Evolutionary conservation across 30 jellyfish, hydroid and myxozoan species (phyloP).

Genomic region (Aurelia aurita): DNA sequence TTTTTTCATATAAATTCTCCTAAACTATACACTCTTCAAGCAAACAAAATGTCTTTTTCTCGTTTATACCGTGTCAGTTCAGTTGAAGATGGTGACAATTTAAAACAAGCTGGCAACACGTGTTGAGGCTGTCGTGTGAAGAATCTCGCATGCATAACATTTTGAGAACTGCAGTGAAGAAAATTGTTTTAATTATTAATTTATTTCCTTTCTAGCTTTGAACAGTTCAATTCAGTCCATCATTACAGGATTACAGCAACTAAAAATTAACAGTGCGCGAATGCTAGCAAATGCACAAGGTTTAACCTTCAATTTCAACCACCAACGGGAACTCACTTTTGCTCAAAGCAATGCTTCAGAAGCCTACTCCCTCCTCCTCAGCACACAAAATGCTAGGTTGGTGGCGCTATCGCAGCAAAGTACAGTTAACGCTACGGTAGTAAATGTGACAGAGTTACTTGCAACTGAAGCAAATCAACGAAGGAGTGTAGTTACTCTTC

Average conservation of each 20-base stretch:
- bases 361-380: constrained; percentile 23
- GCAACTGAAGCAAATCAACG: constrained; percentile 1
- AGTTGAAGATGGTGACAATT: too few species aligned
- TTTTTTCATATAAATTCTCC: too few species aligned
- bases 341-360: constrained; percentile 58
- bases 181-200: too few species aligned
- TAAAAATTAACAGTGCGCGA: neutral
- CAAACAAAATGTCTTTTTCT: too few species aligned
- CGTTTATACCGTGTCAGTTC: too few species aligned
- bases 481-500: neutral
- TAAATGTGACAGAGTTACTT: constrained; percentile 6
- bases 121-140: too few species aligned
- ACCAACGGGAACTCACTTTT: constrained; percentile 2
- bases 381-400: neutral
- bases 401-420: constrained; percentile 8
- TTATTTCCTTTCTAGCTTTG: constrained; percentile 20
- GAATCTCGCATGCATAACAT: too few species aligned
- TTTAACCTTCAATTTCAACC: constrained; percentile 24
- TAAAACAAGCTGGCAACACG: too few species aligned
- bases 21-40: too few species aligned
- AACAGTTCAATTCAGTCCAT: constrained; percentile 24
- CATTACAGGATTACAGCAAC: neutral
- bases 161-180: too few species aligned
- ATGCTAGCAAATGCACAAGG: constrained; percentile 33
- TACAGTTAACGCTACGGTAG: neutral